Evolutionary conservation across 2,888 invertebrate genomes (phyloP), one percentile per base, ranked within the genome.

Genomic region (Yponomeuta evonymella): DNA sequence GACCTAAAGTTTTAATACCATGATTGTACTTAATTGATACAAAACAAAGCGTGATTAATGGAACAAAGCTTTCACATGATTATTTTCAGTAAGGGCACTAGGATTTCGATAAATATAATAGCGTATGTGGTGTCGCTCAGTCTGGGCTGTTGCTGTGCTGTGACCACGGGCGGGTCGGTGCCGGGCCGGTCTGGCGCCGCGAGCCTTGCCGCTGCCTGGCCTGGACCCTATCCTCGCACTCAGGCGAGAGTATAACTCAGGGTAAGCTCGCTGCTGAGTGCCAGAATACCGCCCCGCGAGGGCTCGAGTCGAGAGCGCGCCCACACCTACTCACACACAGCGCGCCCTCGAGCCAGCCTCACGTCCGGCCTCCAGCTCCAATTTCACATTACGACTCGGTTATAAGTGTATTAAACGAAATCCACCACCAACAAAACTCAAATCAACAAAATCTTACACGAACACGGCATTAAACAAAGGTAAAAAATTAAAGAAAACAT

Each of bases 381-480:
- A 58, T 11, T n/a, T 43, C 65, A 64, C 73, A 67, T 58, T 67
- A 51, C 64, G 65, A 77, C 76, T 73, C 73, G 79, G 78, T 72
- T 75, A 76, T 89, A 86, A 89, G 89, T 90, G 88, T 90, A 90
- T 90, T 90, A 92, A 88, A 91, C 89, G 90, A 91, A 91, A 91
- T 92, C 92, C 92, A 92, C 92, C 92, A 92, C 92, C 92, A 92
- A 90, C 90, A 92, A 89, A 90, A 91, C 85, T 88, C 90, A 89
- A 85, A 88, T 89, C 89, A 91, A 89, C 86, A 90, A 90, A 90
- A 89, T 91, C 85, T 85, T 91, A 90, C 89, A 91, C 89, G 91
- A 92, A 90, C 89, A 92, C 90, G 90, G 89, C 90, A 91, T 89
- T 90, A 89, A 91, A 90, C 87, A 90, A 72, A 43, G 87, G 51